These are phyloP conservation scores for Pemphredon lugubris DNA, from an alignment of 2,888 invertebrate genomes.

Conservation along the genomic window DNA sequence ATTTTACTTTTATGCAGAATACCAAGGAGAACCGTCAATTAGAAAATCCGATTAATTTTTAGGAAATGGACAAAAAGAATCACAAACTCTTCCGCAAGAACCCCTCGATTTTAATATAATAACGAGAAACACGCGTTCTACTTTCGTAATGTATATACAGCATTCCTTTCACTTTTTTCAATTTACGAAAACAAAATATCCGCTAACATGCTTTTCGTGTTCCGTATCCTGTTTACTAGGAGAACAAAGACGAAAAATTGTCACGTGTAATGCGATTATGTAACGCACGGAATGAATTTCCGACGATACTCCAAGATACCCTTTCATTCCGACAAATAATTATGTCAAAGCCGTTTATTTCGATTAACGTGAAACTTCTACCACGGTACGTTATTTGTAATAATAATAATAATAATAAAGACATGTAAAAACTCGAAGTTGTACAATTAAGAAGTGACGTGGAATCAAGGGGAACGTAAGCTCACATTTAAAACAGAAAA, in stretches of 20 bases:
- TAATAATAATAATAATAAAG: conserved; percentile 17
- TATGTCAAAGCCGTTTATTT: conserved; percentile 21
- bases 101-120: too few relatives aligned
- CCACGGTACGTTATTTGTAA: conserved; percentile 17
- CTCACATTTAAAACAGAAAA: conserved; percentile 15
- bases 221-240: too few relatives aligned
- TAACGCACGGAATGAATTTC: not conserved
- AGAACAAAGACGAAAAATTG: too few relatives aligned
- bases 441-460: conserved; percentile 43
- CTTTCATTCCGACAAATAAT: conserved; percentile 34
- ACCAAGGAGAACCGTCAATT: conserved; percentile 38
- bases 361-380: conserved; percentile 1
- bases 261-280: too few relatives aligned
- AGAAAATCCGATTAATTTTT: too few relatives aligned
- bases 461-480: conserved; percentile 54
- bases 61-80: too few relatives aligned
- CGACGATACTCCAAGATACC: conserved; percentile 39
- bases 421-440: conserved; percentile 16
- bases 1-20: conserved; percentile 11
- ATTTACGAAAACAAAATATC: too few relatives aligned
- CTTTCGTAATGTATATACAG: too few relatives aligned
- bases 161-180: too few relatives aligned
- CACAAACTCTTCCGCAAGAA: too few relatives aligned
- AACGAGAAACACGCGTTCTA: too few relatives aligned
- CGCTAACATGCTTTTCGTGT: too few relatives aligned